phyloP scores from a whole-genome alignment of 2,888 invertebrate species.

The Spodoptera littoralis region DNA sequence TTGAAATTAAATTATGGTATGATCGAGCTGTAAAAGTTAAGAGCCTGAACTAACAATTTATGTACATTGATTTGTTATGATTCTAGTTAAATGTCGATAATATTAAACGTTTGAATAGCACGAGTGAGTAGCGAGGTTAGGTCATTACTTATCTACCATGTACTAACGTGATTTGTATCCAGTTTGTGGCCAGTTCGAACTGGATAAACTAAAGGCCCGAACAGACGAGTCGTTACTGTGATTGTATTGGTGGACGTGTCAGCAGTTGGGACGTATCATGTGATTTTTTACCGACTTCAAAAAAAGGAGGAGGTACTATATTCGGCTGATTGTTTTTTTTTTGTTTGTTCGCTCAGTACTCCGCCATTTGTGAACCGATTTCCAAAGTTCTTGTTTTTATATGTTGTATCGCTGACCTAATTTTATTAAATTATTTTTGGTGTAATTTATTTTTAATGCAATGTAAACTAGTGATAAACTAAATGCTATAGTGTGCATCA shows the following conservation, averaged over 20 bases:
- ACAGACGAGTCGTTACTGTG: constrained; percentile 10
- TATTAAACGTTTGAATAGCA: constrained; percentile 45
- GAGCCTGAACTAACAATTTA: constrained; percentile 25
- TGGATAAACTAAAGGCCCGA: constrained; percentile 29
- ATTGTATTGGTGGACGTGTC: background rate
- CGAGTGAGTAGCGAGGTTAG: constrained; percentile 52
- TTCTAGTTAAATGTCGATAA: constrained; percentile 37
- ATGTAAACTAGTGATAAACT: constrained; percentile 4
- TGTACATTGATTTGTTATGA: constrained; percentile 31
- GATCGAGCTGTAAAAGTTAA: constrained; percentile 13
- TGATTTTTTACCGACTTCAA: no score
- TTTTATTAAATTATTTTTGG: background rate
- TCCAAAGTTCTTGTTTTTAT: no score
- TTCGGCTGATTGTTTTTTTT: no score
- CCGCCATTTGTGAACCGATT: no score
- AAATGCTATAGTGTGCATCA: constrained; percentile 9
- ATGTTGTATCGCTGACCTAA: background rate
- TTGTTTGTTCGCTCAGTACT: no score
- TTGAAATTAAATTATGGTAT: constrained; percentile 19
- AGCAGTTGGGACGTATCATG: constrained; percentile 5
- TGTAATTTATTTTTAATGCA: constrained; percentile 7
- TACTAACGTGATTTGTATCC: constrained; percentile 56
- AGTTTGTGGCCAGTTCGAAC: constrained; percentile 51
- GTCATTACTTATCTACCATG: constrained; percentile 55
- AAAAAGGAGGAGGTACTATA: no score